Base-by-base conservation (phyloP, 1,140 invertebrate species). In the Reticulitermes speratus region DNA sequence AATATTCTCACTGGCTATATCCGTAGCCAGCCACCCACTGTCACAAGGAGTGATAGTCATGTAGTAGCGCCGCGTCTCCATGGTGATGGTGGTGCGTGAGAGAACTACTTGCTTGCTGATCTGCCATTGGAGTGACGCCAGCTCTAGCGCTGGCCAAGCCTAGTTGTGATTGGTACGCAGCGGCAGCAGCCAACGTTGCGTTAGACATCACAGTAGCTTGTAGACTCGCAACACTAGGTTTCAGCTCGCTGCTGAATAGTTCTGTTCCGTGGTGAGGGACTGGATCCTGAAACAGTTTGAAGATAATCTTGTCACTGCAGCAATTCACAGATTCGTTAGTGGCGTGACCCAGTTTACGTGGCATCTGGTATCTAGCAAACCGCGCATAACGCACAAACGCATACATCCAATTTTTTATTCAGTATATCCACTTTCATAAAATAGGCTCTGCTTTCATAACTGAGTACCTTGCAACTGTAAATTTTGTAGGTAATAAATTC, bases 41-140 rank as follows among this genome's bases (percentile, higher is more conserved):
- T 90, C 89, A 90, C 88, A 90, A 90, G 44, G 87, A 88, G 88
- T 89, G 89, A 75, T 90, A 89, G 86, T 89, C 88, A 87, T 90
- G 89, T 12, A 90, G 87, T 81, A 90, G 88, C 82, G 88, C 84
- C 2, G 87, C 85, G 65, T 89, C 88, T 85, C 82, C 84, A 82
- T 81, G 87, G 83, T 59, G 87, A 44, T 81, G 88, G 48, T 81
- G 88, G 84, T 83, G 87, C 69, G 59, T 65, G 44, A 44, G 87
- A 59, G 75, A 83, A 48, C 45, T 45, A 32, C 86, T 84, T 25
- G 81, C 69, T 84, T 85, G 59, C 52, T 52, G 85, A 0, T 86
- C 82, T 44, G 85, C 85, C 11, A 82, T 85, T 82, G 87, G 44
- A 16, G 14, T 21, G 52, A 55, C 52, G 52, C 52, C 52, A 55